Evolutionary conservation across 2,113 vertebrate species (phyloP), one percentile per base, ranked within the genome.

Genomic region (Eira barbara): DNA sequence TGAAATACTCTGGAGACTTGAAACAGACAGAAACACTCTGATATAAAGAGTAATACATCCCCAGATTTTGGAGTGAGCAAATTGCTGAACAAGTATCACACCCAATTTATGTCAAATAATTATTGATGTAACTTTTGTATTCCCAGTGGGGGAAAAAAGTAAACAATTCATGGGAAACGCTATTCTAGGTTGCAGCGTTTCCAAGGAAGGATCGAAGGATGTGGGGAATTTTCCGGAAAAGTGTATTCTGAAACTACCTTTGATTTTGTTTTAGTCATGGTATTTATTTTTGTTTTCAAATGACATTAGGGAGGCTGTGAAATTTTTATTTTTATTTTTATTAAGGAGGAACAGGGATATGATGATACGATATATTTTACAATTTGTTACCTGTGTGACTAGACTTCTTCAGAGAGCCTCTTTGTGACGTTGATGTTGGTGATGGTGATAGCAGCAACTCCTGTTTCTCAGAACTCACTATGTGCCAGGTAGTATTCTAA

Each of bases 31-130:
- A 95, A 95, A 71, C n/a, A 55, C 9, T 89, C 79, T 12, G 88
- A 34, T 85, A 17, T 92, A 67, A 82, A 89, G 94, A 97, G 59
- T 57, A 89, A 45, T 36, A 52, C 61, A n/a, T 69, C n/a, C n/a
- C n/a, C 49, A 47, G 10, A 55, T 88, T 95, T 95, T 81, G 89
- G 52, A 97, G n/a, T 71, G 69, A 71, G 27, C n/a, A 94, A 93
- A 67, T 63, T 96, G 25, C 31, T 42, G 9, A 92, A 57, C 63
- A 86, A 80, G 69, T 55, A 74, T 34, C n/a, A 7, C 11, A 47
- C 5, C 6, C 42, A 89, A 31, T 23, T 93, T 94, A 55, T 49
- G 57, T 94, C 65, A 94, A 76, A 84, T 94, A 87, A 83, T 86
- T 61, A 59, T 39, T 91, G 45, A 8, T 93, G 15, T 94, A 85